These are phyloP conservation scores for Andrena bicolor DNA, from an alignment of 2,888 invertebrate genomes.

Conservation along the genomic window DNA sequence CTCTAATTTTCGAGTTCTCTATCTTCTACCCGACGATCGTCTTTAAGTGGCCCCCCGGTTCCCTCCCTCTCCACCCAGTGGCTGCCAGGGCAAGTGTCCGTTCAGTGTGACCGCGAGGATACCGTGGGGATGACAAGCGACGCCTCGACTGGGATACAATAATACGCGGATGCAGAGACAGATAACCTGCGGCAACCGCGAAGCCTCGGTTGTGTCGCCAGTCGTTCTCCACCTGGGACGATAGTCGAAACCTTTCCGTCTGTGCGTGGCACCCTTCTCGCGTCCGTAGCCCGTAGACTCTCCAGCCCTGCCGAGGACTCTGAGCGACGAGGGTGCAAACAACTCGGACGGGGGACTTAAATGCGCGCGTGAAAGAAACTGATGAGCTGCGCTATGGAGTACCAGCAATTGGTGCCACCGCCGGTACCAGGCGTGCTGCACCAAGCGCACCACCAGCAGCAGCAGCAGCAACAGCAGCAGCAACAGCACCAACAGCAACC, in stretches of 20 bases:
- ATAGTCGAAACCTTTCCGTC: neutral
- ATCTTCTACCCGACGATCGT: neutral
- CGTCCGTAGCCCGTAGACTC: too few species aligned
- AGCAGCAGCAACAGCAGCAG: conserved; percentile 68
- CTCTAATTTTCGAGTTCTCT: too few species aligned
- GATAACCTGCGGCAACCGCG: conserved; percentile 9
- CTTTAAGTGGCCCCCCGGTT: neutral
- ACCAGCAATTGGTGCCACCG: conserved; percentile 86
- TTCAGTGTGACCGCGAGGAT: conserved; percentile 10
- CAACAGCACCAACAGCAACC: conserved; percentile 71
- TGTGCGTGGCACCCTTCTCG: too few species aligned
- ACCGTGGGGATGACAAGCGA: conserved; percentile 1
- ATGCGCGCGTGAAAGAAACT: conserved; percentile 71
- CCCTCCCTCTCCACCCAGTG: conserved; percentile 3
- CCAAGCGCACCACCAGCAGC: conserved; percentile 81
- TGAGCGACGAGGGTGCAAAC: neutral
- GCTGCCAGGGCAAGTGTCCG: conserved; percentile 23
- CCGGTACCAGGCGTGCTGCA: conserved; percentile 83
- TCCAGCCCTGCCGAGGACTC: too few species aligned
- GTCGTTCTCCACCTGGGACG: neutral
- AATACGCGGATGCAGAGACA: conserved; percentile 32
- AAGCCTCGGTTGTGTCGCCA: conserved; percentile 40
- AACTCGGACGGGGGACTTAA: conserved; percentile 46
- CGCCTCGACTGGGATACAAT: conserved; percentile 13
- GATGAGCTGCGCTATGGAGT: conserved; percentile 84